Base-by-base conservation (phyloP, 2,888 invertebrate genomes). In the Heliconius sara region DNA sequence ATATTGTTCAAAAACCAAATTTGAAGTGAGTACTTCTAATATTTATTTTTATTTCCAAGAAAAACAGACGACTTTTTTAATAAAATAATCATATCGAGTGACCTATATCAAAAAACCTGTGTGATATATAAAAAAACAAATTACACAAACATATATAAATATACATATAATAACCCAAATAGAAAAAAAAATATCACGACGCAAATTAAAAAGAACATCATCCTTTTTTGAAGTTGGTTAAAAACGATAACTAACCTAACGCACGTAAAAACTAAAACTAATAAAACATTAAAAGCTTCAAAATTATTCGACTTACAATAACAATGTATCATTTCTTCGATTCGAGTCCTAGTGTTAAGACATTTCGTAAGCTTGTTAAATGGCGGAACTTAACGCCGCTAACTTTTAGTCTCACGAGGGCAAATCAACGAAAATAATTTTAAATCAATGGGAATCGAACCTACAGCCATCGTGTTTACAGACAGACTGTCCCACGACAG, bases 231-330 rank as follows among this genome's bases (percentile, higher is more conserved):
- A n/a, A 60, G 60, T n/a, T 12, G 3, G n/a, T n/a, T 12, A 60
- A n/a, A 52, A n/a, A 60, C 12, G n/a, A 65, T 13, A 65, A 65
- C 25, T 65, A 65, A 65, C 13, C 63, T 25, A 65, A 25, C n/a
- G n/a, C n/a, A n/a, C 4, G 4, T n/a, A 39, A 39, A 39, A 22
- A 12, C 39, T 67, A 67, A 3, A 67, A 34, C 22, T 67, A 67
- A 67, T 22, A 67, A 22, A 52, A 52, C 52, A 22, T 22, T 19
- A 52, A 52, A 39, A 68, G 2, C 4, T 10, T n/a, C n/a, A n/a
- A 68, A 43, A n/a, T 39, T 43, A 68, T 39, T 43, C n/a, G 68
- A 68, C 68, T 43, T 12, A 34, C 67, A 68, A 60, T 60, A 60
- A n/a, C n/a, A 60, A 60, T 68, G 39, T 39, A n/a, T 9, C 22